Base-by-base conservation (phyloP, 2,797 vertebrate species). In the Falco novaeseelandiae region DNA sequence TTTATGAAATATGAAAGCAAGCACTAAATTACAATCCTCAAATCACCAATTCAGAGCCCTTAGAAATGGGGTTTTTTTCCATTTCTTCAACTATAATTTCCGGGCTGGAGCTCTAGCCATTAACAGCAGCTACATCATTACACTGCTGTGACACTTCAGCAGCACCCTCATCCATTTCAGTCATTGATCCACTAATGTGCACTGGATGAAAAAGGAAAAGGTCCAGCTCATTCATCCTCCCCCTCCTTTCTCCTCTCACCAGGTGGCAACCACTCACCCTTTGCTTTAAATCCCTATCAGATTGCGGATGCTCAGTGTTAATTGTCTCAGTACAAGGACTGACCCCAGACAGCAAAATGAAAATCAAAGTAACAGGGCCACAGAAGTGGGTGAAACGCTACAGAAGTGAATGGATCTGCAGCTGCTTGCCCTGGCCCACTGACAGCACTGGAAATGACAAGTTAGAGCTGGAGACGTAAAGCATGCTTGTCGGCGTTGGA, bases 141-240 rank as follows among this genome's bases (percentile, higher is more conserved):
- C 95, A 62, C 16, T 23, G 79, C 87, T 4, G 30, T 89, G 94
- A 96, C 94, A 94, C 94, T 96, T 58, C 72, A 83, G 95, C 90
- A 79, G 92, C 82, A 65, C 87, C 92, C 97, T 94, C 96, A 95
- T 97, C 97, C 97, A 96, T 97, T 96, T 95, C 94, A 92, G 97
- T 97, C 96, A 97, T 96, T 94, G 96, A 97, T 96, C 97, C 92
- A 11, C 94, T 97, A 95, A 95, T 96, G 94, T 69, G 84, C 0
- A 13, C 87, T 25, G 73, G 94, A 93, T 95, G 96, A 93, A 71
- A 94, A 83, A 91, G 89, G 90, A 62, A 97, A 91, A 95, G 92
- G 87, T 81, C 72, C 84, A 69, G 72, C 95, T 96, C 95, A 73
- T 92, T 93, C 95, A 90, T 88, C 93, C 95, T 87, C 89, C 93